Evolutionary conservation across 2,113 vertebrate genomes (phyloP).

Genomic region (Spea bombifrons): DNA sequence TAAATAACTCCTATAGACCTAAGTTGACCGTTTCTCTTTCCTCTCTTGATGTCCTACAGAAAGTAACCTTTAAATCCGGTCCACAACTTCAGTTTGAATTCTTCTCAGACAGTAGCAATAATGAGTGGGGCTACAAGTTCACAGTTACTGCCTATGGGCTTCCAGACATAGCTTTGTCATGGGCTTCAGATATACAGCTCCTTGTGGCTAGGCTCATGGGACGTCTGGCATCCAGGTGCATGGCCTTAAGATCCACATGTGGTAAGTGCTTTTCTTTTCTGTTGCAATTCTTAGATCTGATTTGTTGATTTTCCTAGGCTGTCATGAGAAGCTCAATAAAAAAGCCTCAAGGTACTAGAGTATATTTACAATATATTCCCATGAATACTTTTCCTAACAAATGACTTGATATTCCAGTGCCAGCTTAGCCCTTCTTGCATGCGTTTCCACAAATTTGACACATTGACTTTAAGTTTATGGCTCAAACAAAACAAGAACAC

Average conservation of each 20-base stretch:
- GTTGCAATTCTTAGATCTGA: too few relatives aligned
- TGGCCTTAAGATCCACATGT: slow-evolving; percentile 78
- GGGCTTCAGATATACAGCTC: slow-evolving; percentile 92
- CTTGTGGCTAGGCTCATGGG: slow-evolving; percentile 90
- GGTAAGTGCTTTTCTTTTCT: slow-evolving; percentile 59
- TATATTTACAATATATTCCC: too few relatives aligned
- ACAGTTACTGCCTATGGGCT: slow-evolving; percentile 85
- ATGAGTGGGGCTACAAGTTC: slow-evolving; percentile 98
- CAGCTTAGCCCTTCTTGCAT: too few relatives aligned
- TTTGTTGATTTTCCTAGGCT: too few relatives aligned
- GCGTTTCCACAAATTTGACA: too few relatives aligned
- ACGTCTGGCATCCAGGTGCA: slow-evolving; percentile 85
- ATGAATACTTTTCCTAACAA: too few relatives aligned
- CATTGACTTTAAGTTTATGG: too few relatives aligned
- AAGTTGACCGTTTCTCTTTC: neutral
- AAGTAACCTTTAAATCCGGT: slow-evolving; percentile 93
- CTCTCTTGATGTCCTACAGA: slow-evolving; percentile 70
- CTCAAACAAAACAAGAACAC: too few relatives aligned
- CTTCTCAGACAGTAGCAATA: slow-evolving; percentile 96
- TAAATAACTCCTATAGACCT: too few relatives aligned
- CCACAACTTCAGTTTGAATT: slow-evolving; percentile 97
- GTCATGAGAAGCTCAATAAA: too few relatives aligned
- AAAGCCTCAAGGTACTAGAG: too few relatives aligned
- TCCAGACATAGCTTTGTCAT: slow-evolving; percentile 87
- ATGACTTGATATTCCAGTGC: too few relatives aligned